These are phyloP conservation scores for Apamea anceps DNA, from an alignment of 2,888 invertebrate genomes.

Conservation along the genomic window DNA sequence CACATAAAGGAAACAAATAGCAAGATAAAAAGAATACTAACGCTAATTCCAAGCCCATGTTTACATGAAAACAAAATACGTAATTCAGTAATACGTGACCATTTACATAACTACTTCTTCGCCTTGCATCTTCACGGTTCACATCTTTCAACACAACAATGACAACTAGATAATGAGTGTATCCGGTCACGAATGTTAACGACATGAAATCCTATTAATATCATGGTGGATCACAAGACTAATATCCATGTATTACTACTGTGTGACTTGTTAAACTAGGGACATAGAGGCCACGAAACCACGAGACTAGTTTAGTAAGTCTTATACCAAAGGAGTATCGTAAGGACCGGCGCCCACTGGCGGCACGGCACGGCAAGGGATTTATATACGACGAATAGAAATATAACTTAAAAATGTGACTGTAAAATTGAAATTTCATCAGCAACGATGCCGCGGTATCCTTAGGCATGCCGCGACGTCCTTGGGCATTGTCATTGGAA, in stretches of 20 bases:
- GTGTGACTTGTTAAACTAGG: slow-evolving; percentile 19
- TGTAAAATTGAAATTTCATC: no score
- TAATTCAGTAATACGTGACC: not conserved
- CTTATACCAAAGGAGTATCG: not conserved
- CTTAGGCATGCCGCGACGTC: no score
- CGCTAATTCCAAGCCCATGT: not conserved
- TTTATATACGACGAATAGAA: no score
- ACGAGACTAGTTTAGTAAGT: not conserved
- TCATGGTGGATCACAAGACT: slow-evolving; percentile 46
- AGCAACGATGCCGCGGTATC: no score
- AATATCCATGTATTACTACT: slow-evolving; percentile 35
- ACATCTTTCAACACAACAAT: slow-evolving; percentile 57
- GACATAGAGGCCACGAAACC: not conserved
- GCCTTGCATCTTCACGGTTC: slow-evolving; percentile 74
- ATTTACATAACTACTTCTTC: slow-evolving; percentile 20
- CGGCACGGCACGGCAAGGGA: no score
- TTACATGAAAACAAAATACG: slow-evolving; percentile 7
- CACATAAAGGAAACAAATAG: not conserved
- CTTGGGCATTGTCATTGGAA: no score
- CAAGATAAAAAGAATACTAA: not conserved
- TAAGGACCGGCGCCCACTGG: no score
- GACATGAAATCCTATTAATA: slow-evolving; percentile 72
- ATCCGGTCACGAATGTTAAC: slow-evolving; percentile 80
- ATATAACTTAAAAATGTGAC: no score
- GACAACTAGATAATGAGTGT: slow-evolving; percentile 66